Base-by-base conservation (phyloP, 2,888 invertebrate species). In the Caenorhabditis parvicauda region DNA sequence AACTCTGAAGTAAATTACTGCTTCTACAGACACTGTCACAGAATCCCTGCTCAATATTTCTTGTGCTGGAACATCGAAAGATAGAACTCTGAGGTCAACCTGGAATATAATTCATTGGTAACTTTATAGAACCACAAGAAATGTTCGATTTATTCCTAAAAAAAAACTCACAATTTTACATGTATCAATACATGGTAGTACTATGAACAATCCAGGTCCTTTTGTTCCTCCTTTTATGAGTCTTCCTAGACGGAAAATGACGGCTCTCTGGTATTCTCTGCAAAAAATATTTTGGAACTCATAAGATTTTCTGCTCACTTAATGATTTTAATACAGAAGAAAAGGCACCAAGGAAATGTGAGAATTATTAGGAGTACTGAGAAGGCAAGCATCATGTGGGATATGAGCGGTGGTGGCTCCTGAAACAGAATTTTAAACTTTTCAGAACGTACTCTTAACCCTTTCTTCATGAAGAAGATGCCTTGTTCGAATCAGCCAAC, bases 11-110 rank as follows among this genome's bases (percentile, higher is more conserved):
- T 59, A 70, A 4, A 70, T 78, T 24, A 80, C 78, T n/a, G 77
- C 79, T 62, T 84, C 83, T 2, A 84, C 83, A 3, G 83, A 82
- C 6, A 84, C 84, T 6, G 84, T 84, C 19, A 84, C 84, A 37
- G 82, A 81, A 72, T 84, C 84, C 62, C 82, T 73, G 28, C 82
- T 83, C 41, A 84, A 72, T 49, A 84, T 82, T 76, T 83, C 95
- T 86, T 96, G 95, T 0, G 95, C 94, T 46, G 95, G 95, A 46
- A 96, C 91, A 81, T 96, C 95, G 82, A 95, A 96, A 0, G 93
- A 92, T 0, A 94, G 88, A 7, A 81, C 80, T n/a, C 79, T 71
- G 3, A 79, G 67, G 54, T 79, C 79, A 41, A 79, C 77, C 74
- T 74, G 38, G 28, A 67, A 50, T 7, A 39, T n/a, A 32, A 48